Base-by-base conservation (phyloP, 2,797 vertebrate species). In the Poecilia gillii region DNA sequence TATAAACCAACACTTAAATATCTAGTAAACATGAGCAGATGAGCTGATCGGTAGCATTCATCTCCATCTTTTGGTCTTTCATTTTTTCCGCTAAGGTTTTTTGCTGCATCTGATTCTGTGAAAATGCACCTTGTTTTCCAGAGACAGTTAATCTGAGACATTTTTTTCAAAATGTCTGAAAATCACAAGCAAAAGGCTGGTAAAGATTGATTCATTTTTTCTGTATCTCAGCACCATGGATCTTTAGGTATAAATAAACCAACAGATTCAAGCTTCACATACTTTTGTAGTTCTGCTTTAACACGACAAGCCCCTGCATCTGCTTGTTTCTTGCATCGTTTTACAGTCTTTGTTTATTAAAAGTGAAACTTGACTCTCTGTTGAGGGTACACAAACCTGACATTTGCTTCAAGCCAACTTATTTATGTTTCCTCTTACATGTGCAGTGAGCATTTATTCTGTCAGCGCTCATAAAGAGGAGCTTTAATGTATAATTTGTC, bases 391-490 rank as follows among this genome's bases (percentile, higher is more conserved):
- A 82, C 89, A 86, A 76, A 87, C 68, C 81, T 76, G 86, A 85
- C 84, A 76, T 84, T 53, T 14, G 41, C 81, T 85, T 80, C 12
- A 68, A 66, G 74, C 25, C 2, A 74, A 9, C 16, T 70, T 82
- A 81, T 87, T 91, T 77, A 78, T 89, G 76, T 86, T 90, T 91
- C 89, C 84, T 45, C 78, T 78, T 81, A 49, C 80, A 77, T 90
- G 75, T 85, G 46, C 59, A 74, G 5, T 79, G 89, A 78, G 76
- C 91, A 91, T 92, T 91, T 93, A 73, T 85, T 82, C 88, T 83
- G 47, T 57, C 71, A 14, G 68, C 9, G 72, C 47, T 20, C 31
- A 84, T 91, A 90, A 91, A 92, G 89, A 90, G 77, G 1, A 76
- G 68, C 75, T 3, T 41, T 31, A 47, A 75, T 91, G 90, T 90